Evolutionary conservation across 2,888 invertebrate genomes (phyloP).

Genomic region (Stegana nigrithorax): DNA sequence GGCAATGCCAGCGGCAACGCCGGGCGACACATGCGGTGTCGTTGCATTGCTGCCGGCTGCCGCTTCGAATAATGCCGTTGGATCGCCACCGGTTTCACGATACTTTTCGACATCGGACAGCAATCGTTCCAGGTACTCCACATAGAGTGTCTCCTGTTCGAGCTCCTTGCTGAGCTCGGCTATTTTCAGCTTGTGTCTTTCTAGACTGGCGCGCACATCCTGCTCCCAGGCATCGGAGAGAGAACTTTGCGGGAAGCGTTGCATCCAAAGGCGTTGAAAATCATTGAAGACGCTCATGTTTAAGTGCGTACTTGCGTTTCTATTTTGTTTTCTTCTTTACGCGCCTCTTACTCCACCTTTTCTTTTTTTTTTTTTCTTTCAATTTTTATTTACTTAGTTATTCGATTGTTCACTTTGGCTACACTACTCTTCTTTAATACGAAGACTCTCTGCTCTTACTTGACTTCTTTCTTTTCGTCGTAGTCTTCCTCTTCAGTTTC

Average conservation of each 20-base stretch:
- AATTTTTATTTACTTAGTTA: not conserved
- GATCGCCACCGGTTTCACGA: slow-evolving; percentile 71
- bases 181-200: slow-evolving; percentile 90
- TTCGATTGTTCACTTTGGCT: not conserved
- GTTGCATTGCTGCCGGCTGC: slow-evolving; percentile 48
- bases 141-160: slow-evolving; percentile 91
- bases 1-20: too few relatives aligned
- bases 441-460: not conserved
- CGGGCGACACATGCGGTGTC: too few relatives aligned
- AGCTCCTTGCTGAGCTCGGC: slow-evolving; percentile 84
- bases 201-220: slow-evolving; percentile 89
- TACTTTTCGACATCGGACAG: slow-evolving; percentile 88
- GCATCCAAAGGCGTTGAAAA: slow-evolving; percentile 92
- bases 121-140: slow-evolving; percentile 87
- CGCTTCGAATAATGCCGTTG: slow-evolving; percentile 69
- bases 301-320: too few relatives aligned
- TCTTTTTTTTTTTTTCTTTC: slow-evolving; percentile 6
- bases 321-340: too few relatives aligned
- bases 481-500: too few relatives aligned
- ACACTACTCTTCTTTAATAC: not conserved
- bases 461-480: not conserved
- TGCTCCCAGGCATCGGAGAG: slow-evolving; percentile 93
- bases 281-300: slow-evolving; percentile 88
- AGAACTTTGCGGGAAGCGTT: slow-evolving; percentile 90
- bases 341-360: not conserved